Percentiles rank a stretch among this genome's conserved stretches.
Evolutionary conservation across 1,140 invertebrate species (phyloP).

Genomic region (Piezodorus guildinii): DNA sequence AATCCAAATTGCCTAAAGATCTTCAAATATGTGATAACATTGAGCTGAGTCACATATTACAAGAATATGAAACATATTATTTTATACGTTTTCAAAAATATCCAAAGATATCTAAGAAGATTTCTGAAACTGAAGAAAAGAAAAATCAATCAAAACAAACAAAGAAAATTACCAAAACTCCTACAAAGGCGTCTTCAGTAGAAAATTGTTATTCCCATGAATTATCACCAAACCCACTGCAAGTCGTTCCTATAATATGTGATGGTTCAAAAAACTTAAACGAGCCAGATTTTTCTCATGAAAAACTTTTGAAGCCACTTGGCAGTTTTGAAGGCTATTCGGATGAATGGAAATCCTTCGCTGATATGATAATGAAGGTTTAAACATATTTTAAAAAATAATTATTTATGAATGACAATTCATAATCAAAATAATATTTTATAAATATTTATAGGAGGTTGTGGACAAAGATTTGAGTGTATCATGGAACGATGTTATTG

Average conservation of each 20-base stretch:
- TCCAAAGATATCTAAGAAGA: constrained; percentile 60
- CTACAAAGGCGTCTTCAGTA: not conserved
- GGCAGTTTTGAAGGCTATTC: constrained; percentile 34
- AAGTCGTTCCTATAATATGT: not conserved
- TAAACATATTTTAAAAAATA: not conserved
- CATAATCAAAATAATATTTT: not conserved
- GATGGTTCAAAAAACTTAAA: not conserved
- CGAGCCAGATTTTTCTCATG: constrained; percentile 11
- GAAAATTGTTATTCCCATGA: not conserved
- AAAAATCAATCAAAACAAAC: constrained; percentile 32
- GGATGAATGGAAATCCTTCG: constrained; percentile 42
- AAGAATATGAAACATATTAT: constrained; percentile 82
- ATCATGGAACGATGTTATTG: constrained; percentile 59
- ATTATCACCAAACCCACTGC: not conserved
- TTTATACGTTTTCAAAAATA: constrained; percentile 72
- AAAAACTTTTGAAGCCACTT: constrained; percentile 34
- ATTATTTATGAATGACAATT: not conserved
- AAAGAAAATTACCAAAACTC: constrained; percentile 23
- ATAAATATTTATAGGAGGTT: constrained; percentile 21
- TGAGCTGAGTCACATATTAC: constrained; percentile 71
- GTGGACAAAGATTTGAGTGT: constrained; percentile 62
- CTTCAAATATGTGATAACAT: constrained; percentile 82
- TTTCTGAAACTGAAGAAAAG: constrained; percentile 29
- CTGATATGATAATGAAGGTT: constrained; percentile 41
- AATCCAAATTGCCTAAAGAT: constrained; percentile 55